Evolutionary conservation across 2,888 invertebrate genomes (phyloP), one percentile per base, ranked within the genome.

Genomic region (Meiosimyza platycephala): DNA sequence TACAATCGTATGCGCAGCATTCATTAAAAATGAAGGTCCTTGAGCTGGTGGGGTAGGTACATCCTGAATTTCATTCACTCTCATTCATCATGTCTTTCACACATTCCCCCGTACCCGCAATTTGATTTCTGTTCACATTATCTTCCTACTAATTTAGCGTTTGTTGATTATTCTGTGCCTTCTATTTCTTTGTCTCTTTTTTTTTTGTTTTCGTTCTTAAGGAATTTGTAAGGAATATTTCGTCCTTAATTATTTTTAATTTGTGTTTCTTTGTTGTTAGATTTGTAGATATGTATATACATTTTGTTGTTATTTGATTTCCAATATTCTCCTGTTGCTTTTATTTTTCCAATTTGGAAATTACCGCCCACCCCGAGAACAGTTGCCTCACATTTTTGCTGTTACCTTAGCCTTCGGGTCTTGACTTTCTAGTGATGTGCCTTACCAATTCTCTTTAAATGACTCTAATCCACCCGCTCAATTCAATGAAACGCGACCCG

Each of bases 301-400:
- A 15, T 68, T 51, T 6, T 22, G n/a, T n/a, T 40, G 55, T 28
- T 50, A 15, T 33, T 18, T 18, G 12, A 15, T 50, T 51, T 69
- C 68, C 68, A 69, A 51, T 59, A 40, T 69, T 69, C 68, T 69
- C 68, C 68, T 69, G 68, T 69, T 69, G 68, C 68, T 69, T 69
- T 57, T 59, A 48, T 15, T 33, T 51, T 60, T 60, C 60, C 68
- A 69, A n/a, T 47, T n/a, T 15, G 50, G 48, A 50, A 22, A 51
- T 50, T 18, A 22, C 16, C 16, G 15, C 48, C 16, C 22, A n/a
- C 33, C 9, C 18, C 28, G 28, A 3, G 28, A 28, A 60, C 60
- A 28, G 9, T 6, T 51, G 18, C 28, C 22, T 28, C 18, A 28
- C 15, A 11, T n/a, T 57, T 28, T 12, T 57, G 13, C n/a, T 18